Percentiles rank a stretch among this genome's conserved stretches.
These are phyloP conservation scores for Melitaea cinxia DNA, from an alignment of 1,140 invertebrate species.

Conservation along the genomic window DNA sequence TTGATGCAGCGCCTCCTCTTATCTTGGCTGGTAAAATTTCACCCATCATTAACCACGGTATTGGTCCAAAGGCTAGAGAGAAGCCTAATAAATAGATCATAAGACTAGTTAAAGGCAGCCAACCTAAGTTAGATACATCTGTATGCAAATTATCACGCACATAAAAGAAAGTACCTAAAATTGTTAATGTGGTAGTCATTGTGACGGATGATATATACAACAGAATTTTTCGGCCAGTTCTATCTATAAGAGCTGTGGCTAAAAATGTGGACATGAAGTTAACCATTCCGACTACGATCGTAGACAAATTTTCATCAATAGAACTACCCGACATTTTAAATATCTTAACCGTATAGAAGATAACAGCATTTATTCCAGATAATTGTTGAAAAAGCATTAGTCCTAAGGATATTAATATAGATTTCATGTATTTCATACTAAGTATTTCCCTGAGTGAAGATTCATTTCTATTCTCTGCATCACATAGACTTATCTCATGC, in stretches of 20 bases:
- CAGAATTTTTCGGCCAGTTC: conserved; percentile 91
- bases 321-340: conserved; percentile 90
- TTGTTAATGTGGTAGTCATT: conserved; percentile 88
- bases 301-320: conserved; percentile 87
- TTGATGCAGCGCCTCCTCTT: conserved; percentile 91
- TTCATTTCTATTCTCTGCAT: conserved; percentile 85
- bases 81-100: conserved; percentile 94
- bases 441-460: conserved; percentile 84
- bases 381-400: conserved; percentile 97
- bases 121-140: conserved; percentile 85
- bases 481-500: conserved; percentile 88
- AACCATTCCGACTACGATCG: conserved; percentile 93
- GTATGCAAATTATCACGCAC: conserved; percentile 80
- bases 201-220: conserved; percentile 90
- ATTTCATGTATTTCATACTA: conserved; percentile 86
- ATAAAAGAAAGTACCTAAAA: conserved; percentile 90
- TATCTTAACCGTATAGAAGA: conserved; percentile 95
- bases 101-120: conserved; percentile 91
- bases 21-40: conserved; percentile 92
- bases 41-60: conserved; percentile 97
- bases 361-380: conserved; percentile 96
- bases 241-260: conserved; percentile 91
- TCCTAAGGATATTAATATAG: conserved; percentile 90
- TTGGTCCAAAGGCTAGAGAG: conserved; percentile 94
- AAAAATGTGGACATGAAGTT: conserved; percentile 95